Evolutionary conservation across 1,140 invertebrate species (phyloP).

Genomic region (Sitobion miscanthi): DNA sequence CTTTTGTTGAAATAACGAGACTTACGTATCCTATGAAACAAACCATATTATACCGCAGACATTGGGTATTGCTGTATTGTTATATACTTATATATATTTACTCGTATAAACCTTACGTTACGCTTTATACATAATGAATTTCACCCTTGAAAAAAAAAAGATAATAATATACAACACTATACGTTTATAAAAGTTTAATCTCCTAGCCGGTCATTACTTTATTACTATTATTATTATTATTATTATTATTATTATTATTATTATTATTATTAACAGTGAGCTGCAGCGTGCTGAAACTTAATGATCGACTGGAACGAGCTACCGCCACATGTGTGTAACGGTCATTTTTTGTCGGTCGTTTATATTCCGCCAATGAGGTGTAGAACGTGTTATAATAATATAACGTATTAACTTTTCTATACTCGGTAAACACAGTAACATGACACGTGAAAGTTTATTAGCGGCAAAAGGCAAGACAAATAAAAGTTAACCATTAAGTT

Average conservation of each 20-base stretch:
- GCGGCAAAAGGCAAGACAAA: not conserved
- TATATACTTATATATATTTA: not conserved
- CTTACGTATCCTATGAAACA: not conserved
- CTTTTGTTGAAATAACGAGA: not conserved
- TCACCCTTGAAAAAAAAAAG: not conserved
- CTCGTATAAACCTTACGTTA: not conserved
- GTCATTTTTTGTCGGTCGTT: slow-evolving; percentile 35
- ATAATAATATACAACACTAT: not conserved
- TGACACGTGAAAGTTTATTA: not conserved
- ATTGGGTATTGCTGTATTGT: not conserved
- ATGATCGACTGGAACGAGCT: not conserved
- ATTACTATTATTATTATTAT: slow-evolving; percentile 8
- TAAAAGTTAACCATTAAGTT: slow-evolving; percentile 37
- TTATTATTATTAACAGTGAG: slow-evolving; percentile 7
- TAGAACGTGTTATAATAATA: not conserved
- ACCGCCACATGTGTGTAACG: not conserved
- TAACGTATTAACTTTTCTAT: not conserved
- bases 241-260: not conserved
- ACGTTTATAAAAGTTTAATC: slow-evolving; percentile 31
- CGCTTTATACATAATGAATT: slow-evolving; percentile 6
- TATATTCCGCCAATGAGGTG: slow-evolving; percentile 5
- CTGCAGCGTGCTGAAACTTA: slow-evolving; percentile 23
- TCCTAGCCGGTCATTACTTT: not conserved
- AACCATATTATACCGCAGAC: not conserved
- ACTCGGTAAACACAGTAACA: not conserved